phyloP scores from a whole-genome alignment of 2,113 vertebrate species.

The Theropithecus gelada region DNA sequence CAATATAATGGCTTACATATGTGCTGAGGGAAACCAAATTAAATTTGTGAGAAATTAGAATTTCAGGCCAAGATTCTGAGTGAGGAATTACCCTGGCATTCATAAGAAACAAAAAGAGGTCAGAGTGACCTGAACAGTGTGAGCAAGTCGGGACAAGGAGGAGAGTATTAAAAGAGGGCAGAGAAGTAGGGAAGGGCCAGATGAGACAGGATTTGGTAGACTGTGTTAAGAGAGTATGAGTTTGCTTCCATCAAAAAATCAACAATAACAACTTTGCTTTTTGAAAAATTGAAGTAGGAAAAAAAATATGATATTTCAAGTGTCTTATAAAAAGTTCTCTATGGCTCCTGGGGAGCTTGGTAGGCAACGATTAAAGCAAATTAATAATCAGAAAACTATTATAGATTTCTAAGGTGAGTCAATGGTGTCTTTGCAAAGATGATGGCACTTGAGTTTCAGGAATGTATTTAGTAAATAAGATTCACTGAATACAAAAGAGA shows the following conservation, averaged over 20 bases:
- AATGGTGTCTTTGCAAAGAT: background rate
- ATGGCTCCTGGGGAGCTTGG: background rate
- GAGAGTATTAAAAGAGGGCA: background rate
- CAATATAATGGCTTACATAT: background rate
- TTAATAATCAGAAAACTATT: background rate
- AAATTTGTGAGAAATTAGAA: background rate
- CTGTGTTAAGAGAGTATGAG: background rate
- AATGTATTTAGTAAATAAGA: background rate
- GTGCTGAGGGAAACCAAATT: background rate
- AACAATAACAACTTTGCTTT: background rate
- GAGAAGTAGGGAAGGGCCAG: background rate
- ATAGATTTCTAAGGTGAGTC: background rate
- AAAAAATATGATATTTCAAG: background rate
- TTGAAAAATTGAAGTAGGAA: background rate
- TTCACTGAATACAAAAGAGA: background rate
- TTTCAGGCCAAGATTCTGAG: background rate
- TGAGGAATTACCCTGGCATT: background rate
- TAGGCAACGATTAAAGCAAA: background rate
- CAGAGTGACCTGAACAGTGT: background rate
- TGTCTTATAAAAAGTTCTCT: background rate
- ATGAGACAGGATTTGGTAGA: background rate
- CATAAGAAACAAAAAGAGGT: background rate
- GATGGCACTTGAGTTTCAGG: background rate
- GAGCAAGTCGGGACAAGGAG: background rate
- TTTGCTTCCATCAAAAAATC: background rate